Base-by-base conservation (phyloP, 2,113 vertebrate species). In the Morone saxatilis region DNA sequence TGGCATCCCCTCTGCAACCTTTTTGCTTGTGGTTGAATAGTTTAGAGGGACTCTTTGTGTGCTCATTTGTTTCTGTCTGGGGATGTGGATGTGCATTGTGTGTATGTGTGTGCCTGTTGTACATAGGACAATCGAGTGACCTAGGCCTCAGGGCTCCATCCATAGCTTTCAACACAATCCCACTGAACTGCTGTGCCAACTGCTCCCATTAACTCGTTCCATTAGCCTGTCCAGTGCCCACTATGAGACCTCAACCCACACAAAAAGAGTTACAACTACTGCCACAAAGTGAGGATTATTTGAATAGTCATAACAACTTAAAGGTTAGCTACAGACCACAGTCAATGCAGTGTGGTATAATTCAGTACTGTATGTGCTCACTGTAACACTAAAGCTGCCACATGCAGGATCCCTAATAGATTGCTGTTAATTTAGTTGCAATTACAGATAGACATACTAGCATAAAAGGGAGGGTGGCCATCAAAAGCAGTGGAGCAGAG, bases 121-220 rank as follows among this genome's bases (percentile, higher is more conserved):
- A 68, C 56, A 14, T 6, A n/a, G 86, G 87, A 89, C 88, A 92
- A 91, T 91, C 72, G 89, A 91, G 71, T 89, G 89, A 92, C 86
- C 92, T 80, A 81, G 86, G 81, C 88, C 92, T 85, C 71, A 48
- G 81, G 93, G 89, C 88, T 86, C 80, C 10, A 72, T 86, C 71
- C 66, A 47, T 73, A 66, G 71, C 80, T 83, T 79, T 86, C 78
- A 85, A 17, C 78, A 20, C 78, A 76, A 68, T 72, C 60, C 67
- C 40, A 73, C 25, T 86, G 83, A 85, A 47, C 83, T 40, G n/a
- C 54, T 54, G 71, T 88, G 78, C 83, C 78, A 85, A 74, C 59
- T 51, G 76, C 67, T 86, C 72, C 75, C 70, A 83, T 90, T 80
- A 71, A 83, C 88, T 25, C 17, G 80, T 75, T 78, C 84, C 86